phyloP scores from a whole-genome alignment of 2,888 invertebrate species.

The Hirtodrosophila cameraria region DNA sequence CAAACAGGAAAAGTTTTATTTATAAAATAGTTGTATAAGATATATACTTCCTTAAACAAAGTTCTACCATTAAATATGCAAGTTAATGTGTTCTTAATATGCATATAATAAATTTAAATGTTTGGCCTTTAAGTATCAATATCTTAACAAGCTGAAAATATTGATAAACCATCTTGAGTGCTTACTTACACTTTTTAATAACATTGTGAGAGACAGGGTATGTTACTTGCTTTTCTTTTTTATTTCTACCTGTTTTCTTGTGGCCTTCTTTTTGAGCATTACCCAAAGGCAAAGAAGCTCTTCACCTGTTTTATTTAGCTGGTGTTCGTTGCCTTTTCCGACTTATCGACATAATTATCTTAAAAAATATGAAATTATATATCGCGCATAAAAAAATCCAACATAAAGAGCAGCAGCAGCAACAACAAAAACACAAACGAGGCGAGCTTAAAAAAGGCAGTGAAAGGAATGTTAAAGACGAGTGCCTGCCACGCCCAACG shows the following conservation, averaged over 20 bases:
- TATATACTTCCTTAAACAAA: too few species aligned
- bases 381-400: constrained; percentile 42
- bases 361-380: constrained; percentile 79
- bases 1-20: too few species aligned
- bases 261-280: constrained; percentile 18
- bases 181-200: not conserved
- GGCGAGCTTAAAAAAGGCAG: constrained; percentile 43
- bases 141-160: too few species aligned
- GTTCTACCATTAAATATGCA: too few species aligned
- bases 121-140: too few species aligned
- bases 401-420: constrained; percentile 37
- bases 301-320: constrained; percentile 49
- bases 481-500: constrained; percentile 49
- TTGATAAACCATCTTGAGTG: not conserved
- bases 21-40: too few species aligned
- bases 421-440: constrained; percentile 18
- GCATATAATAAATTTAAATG: too few species aligned
- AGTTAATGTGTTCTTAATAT: too few species aligned
- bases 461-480: constrained; percentile 37
- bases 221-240: constrained; percentile 9
- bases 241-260: not conserved
- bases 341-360: constrained; percentile 80
- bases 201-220: not conserved
- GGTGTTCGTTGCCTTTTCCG: constrained; percentile 68
- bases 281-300: constrained; percentile 27